Evolutionary conservation across 2,888 invertebrate species (phyloP).

Genomic region (Tipula confusa): DNA sequence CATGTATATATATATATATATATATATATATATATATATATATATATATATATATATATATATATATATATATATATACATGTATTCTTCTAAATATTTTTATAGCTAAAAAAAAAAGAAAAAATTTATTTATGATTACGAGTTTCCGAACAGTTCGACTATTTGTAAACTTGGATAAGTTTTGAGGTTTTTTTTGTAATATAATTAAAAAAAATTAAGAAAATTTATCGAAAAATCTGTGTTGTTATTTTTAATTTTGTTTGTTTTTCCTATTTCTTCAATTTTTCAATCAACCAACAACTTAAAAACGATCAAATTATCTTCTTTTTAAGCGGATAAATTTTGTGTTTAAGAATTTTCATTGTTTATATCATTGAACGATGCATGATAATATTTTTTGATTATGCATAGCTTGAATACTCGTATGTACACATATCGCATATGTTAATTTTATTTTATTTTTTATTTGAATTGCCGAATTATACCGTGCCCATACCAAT

Average conservation of each 20-base stretch:
- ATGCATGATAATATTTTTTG: neutral
- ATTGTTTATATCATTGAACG: neutral
- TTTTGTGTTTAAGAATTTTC: neutral
- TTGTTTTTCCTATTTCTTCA: neutral
- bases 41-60: too few species aligned
- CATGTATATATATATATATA: too few species aligned
- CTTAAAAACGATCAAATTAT: neutral
- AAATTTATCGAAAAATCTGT: neutral
- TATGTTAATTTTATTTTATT: neutral
- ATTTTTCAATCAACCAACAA: neutral
- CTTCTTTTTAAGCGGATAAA: neutral
- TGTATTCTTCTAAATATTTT: neutral
- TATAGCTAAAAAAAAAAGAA: neutral
- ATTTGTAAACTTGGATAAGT: neutral
- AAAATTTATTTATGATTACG: neutral
- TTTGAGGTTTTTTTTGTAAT: neutral
- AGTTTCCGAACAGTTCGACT: neutral
- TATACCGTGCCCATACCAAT: neutral
- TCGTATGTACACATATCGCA: neutral
- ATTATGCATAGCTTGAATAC: neutral
- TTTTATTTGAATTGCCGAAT: neutral
- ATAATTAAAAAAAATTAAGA: neutral
- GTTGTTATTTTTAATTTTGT: constrained; percentile 10
- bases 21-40: too few species aligned
- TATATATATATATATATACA: too few species aligned